Evolutionary conservation across 1,140 invertebrate species (phyloP).

Genomic region (Drosophila yakuba): DNA sequence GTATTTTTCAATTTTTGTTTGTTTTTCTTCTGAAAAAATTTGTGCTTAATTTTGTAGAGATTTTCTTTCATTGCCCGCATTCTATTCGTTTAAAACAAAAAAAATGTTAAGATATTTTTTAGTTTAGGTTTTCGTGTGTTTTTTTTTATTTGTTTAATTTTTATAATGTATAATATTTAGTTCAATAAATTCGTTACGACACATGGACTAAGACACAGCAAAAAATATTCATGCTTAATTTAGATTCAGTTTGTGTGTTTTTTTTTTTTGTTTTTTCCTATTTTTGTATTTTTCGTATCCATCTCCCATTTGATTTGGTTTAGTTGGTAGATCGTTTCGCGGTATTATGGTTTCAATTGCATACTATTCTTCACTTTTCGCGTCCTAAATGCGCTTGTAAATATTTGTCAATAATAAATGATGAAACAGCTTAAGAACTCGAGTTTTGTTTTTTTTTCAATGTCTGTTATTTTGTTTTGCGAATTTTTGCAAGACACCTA

Average conservation of each 20-base stretch:
- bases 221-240: constrained; percentile 83
- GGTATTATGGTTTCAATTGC: constrained; percentile 42
- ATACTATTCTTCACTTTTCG: constrained; percentile 48
- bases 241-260: constrained; percentile 59
- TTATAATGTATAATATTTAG: constrained; percentile 62
- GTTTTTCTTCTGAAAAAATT: constrained; percentile 65
- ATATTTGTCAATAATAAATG: constrained; percentile 71
- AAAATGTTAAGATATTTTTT: constrained; percentile 31
- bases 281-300: constrained; percentile 18
- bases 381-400: constrained; percentile 67
- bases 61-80: constrained; percentile 56
- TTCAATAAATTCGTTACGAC: constrained; percentile 82
- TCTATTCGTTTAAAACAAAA: constrained; percentile 44
- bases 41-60: constrained; percentile 79
- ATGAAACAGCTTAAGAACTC: constrained; percentile 69
- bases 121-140: constrained; percentile 14
- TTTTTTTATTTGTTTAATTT: constrained; percentile 31
- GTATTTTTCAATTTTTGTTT: constrained; percentile 43
- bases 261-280: constrained; percentile 8
- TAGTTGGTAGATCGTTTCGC: background rate
- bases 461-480: background rate
- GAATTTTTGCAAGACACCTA: constrained; percentile 28
- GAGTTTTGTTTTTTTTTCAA: background rate
- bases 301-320: constrained; percentile 12
- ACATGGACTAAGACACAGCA: constrained; percentile 82